Evolutionary conservation across 2,113 vertebrate genomes (phyloP), one percentile per base, ranked within the genome.

Genomic region (Tylochromis polylepis): DNA sequence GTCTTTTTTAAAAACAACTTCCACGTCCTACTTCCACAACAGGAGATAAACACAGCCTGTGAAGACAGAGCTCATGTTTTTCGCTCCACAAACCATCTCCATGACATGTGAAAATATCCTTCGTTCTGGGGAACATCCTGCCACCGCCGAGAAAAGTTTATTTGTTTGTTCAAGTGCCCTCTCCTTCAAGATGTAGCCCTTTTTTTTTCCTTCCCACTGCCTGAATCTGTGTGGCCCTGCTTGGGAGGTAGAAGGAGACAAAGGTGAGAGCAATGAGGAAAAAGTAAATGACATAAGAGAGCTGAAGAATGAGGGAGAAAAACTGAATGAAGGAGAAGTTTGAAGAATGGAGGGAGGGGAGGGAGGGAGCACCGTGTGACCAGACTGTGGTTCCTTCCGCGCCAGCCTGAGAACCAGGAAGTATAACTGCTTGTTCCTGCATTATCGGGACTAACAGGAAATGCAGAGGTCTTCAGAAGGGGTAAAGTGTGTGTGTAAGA

Each of bases 361-460:
- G 78, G 90, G 87, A 41, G 87, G 67, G 86, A 92, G 94, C 94
- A 95, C 95, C 94, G 95, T 96, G 96, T 95, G 95, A 96, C 95
- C 96, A 96, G 95, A 96, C 95, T 91, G 67, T 12, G 88, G 94
- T 96, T 95, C 95, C 95, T 96, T 96, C 96, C 95, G 94, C 85
- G 84, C 93, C 95, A 95, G 95, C 96, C 95, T 96, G 96, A 96
- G 96, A 96, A 96, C 93, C 95, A 96, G 95, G 95, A 96, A 96
- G 94, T 93, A 85, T 90, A 92, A 92, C 92, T 91, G 90, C 95
- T 95, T 95, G 94, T 96, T 95, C 93, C 93, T 95, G 88, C 94
- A 93, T 96, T 95, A 95, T 96, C 95, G 92, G 86, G 90, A 95
- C 95, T 94, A 95, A 96, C 95, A 96, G 96, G 96, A 96, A 96